Evolutionary conservation across 2,797 vertebrate genomes (phyloP), one percentile per base, ranked within the genome.

Genomic region (Anas capensis): DNA sequence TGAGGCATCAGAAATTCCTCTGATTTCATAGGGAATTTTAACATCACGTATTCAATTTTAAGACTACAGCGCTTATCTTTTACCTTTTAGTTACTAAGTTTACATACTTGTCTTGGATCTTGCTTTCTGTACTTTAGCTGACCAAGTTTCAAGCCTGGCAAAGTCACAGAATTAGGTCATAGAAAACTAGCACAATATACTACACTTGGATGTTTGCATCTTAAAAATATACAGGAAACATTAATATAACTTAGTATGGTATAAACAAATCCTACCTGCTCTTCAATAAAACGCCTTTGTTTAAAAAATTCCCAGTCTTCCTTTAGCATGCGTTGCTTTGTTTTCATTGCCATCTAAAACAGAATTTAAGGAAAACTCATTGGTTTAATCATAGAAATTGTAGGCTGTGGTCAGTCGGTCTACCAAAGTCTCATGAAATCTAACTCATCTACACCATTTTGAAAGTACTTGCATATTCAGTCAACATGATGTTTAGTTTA

Each of bases 261-360:
- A 82, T 57, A 11, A 31, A 65, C 58, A 82, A 70, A 62, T 78
- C 95, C 94, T 98, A 99, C 99, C 99, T 99, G 99, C 92, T 99
- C 99, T 96, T 99, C 99, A 76, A 99, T 98, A 98, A 99, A 98
- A 86, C 98, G 98, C 53, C 99, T 98, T 94, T 99, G 99, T 92
- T 99, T 99, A 95, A 99, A 99, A 96, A 99, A 99, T 94, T 99
- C 99, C 98, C 99, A 99, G 95, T 99, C 99, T 96, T 99, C 99
- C 94, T 99, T 99, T 44, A 99, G 98, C 98, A 99, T 98, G 82
- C 98, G 98, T 90, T 99, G 99, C 78, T 99, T 99, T 51, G 98
- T 98, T 98, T 98, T 99, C 98, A 99, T 97, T 90, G 99, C 98
- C 98, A 98, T 99, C 99, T 99, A 97, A 92, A 93, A 83, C 40